Conservation (phyloP, 2,113 vertebrate genomes). For the Phaethon lepturus region DNA sequence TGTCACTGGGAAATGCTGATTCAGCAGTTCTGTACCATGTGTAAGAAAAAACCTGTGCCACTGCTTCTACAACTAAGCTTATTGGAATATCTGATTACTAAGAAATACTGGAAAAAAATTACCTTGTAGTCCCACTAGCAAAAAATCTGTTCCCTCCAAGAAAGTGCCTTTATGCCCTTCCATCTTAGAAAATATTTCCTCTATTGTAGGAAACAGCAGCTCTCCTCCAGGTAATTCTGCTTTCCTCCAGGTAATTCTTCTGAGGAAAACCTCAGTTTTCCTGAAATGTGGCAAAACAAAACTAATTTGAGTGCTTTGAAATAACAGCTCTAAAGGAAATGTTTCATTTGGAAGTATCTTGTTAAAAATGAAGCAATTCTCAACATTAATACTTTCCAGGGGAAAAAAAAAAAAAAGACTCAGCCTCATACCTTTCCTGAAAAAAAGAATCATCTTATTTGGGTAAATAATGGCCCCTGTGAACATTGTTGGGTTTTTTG, state of each 20-base stretch:
- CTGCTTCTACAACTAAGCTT: neutral
- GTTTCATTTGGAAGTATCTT: neutral
- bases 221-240: neutral
- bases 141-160: neutral
- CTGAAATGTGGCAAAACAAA: neutral
- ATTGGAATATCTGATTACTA: neutral
- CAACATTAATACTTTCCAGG: neutral
- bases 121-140: neutral
- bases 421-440: neutral
- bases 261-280: neutral
- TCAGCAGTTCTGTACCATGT: neutral
- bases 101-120: neutral
- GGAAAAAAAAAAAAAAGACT: neutral
- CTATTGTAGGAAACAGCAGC: accelerated
- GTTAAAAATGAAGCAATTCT: neutral
- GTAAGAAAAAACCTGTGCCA: accelerated
- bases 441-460: neutral
- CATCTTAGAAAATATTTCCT: neutral
- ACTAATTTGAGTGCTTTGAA: neutral
- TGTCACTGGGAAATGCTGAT: neutral
- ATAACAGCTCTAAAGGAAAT: neutral
- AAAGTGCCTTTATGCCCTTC: neutral
- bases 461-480: neutral
- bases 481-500: neutral
- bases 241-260: neutral